Evolutionary conservation across 2,888 invertebrate species (phyloP).

Genomic region (Prionchulus punctatus): DNA sequence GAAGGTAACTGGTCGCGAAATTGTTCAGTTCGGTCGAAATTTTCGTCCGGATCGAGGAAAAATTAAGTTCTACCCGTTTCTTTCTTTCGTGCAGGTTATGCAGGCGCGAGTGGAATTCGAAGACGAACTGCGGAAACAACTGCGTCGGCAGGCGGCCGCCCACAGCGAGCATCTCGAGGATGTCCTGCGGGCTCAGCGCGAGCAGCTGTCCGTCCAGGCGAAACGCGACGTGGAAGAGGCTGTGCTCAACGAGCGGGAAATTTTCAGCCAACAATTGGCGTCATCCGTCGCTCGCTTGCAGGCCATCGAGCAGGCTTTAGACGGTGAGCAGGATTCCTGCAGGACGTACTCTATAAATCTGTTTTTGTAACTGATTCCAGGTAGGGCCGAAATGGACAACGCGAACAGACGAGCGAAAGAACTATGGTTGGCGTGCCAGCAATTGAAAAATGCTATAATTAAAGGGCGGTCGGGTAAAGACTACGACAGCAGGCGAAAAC

Average conservation of each 20-base stretch:
- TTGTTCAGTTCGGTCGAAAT: too few relatives aligned
- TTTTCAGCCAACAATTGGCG: slow-evolving; percentile 54
- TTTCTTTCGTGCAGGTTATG: slow-evolving; percentile 47
- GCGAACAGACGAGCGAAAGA: slow-evolving; percentile 51
- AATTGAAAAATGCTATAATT: slow-evolving; percentile 55
- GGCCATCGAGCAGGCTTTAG: slow-evolving; percentile 58
- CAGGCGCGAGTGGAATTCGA: slow-evolving; percentile 47
- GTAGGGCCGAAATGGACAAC: slow-evolving; percentile 34
- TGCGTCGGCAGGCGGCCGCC: slow-evolving; percentile 67
- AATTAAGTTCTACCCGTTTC: not conserved
- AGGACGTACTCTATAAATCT: too few relatives aligned
- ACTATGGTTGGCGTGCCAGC: slow-evolving; percentile 82
- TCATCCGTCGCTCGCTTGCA: slow-evolving; percentile 54
- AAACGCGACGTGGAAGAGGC: slow-evolving; percentile 47
- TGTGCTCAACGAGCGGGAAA: slow-evolving; percentile 47
- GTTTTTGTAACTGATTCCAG: slow-evolving; percentile 19
- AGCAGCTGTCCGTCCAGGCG: slow-evolving; percentile 41
- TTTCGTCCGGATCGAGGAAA: not conserved
- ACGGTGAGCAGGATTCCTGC: slow-evolving; percentile 29
- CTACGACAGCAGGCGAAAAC: slow-evolving; percentile 24
- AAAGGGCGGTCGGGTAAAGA: slow-evolving; percentile 33
- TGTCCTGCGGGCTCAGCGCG: slow-evolving; percentile 45
- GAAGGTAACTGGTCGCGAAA: not conserved
- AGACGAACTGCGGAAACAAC: slow-evolving; percentile 52
- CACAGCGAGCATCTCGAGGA: slow-evolving; percentile 51